Conservation (phyloP, 2,113 vertebrate species). For the Catharus minimus region DNA sequence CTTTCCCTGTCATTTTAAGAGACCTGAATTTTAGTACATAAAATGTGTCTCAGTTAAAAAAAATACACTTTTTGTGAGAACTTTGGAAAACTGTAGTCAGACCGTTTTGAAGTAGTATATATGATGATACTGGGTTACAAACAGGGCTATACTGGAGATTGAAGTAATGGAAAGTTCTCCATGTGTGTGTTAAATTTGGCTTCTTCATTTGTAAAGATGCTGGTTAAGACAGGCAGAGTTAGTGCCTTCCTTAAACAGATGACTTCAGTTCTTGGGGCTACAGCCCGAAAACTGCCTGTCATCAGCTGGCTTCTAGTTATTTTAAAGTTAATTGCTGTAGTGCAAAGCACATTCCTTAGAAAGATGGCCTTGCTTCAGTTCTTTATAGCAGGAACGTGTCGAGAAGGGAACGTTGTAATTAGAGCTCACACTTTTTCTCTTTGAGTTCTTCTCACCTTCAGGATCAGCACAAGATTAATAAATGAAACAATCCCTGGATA, state of each 20-base stretch:
- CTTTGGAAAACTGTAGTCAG: neutral
- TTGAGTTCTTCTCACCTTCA: neutral
- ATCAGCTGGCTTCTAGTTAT: neutral
- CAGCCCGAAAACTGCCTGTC: neutral
- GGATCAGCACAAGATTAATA: neutral
- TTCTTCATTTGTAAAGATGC: constrained; percentile 1
- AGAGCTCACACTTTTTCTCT: neutral
- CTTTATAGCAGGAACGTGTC: neutral
- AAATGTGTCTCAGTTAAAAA: neutral
- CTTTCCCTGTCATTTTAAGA: neutral
- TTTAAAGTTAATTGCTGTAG: constrained; percentile 20
- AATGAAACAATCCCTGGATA: neutral
- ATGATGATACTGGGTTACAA: neutral
- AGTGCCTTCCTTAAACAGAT: neutral
- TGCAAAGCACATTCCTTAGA: neutral
- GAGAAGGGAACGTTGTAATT: neutral
- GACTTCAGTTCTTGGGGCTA: neutral
- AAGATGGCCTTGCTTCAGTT: neutral
- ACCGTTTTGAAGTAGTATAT: neutral
- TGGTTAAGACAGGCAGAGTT: neutral
- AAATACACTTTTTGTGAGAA: neutral
- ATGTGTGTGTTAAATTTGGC: neutral
- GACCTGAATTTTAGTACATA: neutral
- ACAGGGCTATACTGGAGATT: neutral
- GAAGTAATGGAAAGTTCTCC: neutral